phyloP scores from a whole-genome alignment of 2,113 vertebrate genomes.

The Aegotheles bennettii region DNA sequence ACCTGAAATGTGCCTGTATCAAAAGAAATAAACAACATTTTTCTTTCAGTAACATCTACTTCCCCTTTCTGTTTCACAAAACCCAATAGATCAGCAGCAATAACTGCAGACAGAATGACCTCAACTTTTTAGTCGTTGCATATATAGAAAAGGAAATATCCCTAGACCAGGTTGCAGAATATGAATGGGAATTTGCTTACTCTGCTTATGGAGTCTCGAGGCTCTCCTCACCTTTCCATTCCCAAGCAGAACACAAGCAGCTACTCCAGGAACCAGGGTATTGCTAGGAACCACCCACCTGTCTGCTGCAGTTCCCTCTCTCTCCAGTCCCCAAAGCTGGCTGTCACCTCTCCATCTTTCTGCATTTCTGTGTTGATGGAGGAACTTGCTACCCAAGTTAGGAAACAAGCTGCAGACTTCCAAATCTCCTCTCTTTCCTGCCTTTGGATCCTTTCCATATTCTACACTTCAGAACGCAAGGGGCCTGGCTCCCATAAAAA shows the following conservation, averaged over 20 bases:
- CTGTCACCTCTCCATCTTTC: neutral
- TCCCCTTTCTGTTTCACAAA: neutral
- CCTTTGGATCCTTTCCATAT: neutral
- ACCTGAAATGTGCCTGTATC: neutral
- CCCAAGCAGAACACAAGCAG: neutral
- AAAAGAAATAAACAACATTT: conserved; percentile 28
- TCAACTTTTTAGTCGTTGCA: neutral
- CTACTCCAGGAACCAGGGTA: neutral
- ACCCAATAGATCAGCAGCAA: neutral
- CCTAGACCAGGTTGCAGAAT: neutral
- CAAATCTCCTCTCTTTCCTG: neutral
- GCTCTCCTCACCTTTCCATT: neutral
- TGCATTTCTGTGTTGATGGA: neutral
- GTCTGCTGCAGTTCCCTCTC: neutral
- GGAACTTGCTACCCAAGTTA: neutral
- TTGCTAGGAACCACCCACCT: neutral
- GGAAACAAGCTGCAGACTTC: neutral
- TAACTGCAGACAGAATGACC: neutral
- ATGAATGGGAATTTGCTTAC: neutral
- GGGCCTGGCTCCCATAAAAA: neutral
- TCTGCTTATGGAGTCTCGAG: neutral
- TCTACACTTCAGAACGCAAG: neutral
- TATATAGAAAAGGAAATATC: neutral
- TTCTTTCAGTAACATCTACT: neutral
- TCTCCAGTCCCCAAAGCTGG: neutral